Evolutionary conservation across 2,797 vertebrate genomes (phyloP).

Genomic region (Bucorvus abyssinicus): DNA sequence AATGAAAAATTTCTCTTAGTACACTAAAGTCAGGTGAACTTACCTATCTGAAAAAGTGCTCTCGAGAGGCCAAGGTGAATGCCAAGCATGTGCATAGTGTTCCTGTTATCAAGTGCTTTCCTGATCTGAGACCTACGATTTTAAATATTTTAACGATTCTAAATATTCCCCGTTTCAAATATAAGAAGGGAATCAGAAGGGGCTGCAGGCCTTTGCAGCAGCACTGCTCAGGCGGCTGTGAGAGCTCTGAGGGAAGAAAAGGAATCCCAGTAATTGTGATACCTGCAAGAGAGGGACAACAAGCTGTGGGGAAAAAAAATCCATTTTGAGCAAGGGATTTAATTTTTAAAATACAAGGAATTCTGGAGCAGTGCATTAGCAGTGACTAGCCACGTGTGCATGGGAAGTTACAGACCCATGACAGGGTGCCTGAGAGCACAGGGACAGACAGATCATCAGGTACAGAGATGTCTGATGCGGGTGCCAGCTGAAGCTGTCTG

Average conservation of each 20-base stretch:
- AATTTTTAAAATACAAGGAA: neutral
- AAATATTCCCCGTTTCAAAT: slow-evolving; percentile 30
- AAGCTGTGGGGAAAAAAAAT: neutral
- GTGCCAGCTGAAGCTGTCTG: neutral
- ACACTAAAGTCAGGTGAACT: slow-evolving; percentile 25
- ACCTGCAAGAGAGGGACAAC: neutral
- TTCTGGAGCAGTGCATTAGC: neutral
- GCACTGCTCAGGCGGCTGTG: neutral
- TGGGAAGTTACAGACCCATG: neutral
- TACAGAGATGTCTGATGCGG: neutral
- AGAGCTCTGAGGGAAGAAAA: slow-evolving; percentile 35
- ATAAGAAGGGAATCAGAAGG: slow-evolving; percentile 3
- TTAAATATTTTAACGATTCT: slow-evolving; percentile 25
- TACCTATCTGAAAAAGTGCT: slow-evolving; percentile 4
- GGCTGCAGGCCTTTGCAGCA: neutral
- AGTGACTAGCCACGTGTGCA: neutral
- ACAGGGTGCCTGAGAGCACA: neutral
- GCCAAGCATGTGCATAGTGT: slow-evolving; percentile 38
- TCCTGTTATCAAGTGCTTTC: slow-evolving; percentile 50
- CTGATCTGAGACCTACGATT: neutral
- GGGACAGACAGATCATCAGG: neutral
- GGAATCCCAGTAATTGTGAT: slow-evolving; percentile 9
- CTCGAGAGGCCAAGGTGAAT: neutral
- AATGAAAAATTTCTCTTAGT: neutral
- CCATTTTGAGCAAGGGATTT: neutral